Evolutionary conservation across 2,797 vertebrate genomes (phyloP).

Genomic region (Pygocentrus nattereri): DNA sequence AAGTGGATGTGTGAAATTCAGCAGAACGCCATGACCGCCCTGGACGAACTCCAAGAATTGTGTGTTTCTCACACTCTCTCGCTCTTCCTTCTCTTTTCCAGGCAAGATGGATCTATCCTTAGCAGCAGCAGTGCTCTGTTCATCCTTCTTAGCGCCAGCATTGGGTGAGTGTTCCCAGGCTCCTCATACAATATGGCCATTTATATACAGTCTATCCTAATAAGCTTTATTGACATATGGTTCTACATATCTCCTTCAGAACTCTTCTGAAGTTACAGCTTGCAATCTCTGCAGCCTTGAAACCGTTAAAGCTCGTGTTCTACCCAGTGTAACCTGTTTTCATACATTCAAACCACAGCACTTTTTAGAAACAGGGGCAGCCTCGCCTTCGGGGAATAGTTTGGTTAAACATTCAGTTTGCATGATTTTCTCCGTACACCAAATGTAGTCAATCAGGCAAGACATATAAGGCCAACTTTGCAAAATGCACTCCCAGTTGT

Average conservation of each 20-base stretch:
- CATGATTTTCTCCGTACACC: not conserved
- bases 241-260: not conserved
- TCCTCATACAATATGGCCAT: not conserved
- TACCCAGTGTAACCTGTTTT: not conserved
- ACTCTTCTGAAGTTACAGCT: not conserved
- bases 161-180: conserved; percentile 53
- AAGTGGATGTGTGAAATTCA: conserved; percentile 44
- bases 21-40: conserved; percentile 5
- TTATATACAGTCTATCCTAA: not conserved
- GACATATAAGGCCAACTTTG: not conserved
- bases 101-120: conserved; percentile 57
- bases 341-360: too few relatives aligned
- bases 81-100: conserved; percentile 29
- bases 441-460: not conserved
- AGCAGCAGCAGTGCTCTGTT: conserved; percentile 45
- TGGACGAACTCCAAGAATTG: not conserved
- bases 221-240: too few relatives aligned
- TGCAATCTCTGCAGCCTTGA: not conserved
- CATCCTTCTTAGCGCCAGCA: conserved; percentile 48
- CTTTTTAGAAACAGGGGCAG: not conserved
- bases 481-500: too few relatives aligned
- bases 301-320: too few relatives aligned
- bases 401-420: too few relatives aligned
- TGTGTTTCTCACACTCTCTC: conserved; percentile 5
- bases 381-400: not conserved